Conservation (phyloP, 2,113 vertebrate species). For the Oenanthe oenanthe region DNA sequence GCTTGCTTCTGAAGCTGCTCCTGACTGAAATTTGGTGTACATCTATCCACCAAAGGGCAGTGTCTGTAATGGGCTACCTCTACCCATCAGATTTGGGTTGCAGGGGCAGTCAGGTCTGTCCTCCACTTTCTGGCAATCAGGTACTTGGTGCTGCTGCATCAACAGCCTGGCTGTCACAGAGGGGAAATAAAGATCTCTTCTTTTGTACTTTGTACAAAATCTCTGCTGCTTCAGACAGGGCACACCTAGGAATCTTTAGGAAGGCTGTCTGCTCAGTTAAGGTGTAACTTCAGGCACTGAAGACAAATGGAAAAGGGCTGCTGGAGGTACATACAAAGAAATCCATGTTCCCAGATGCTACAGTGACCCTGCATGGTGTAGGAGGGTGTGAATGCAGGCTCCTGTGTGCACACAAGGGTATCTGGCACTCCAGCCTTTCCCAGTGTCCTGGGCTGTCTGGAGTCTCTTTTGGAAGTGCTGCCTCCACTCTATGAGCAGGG, state of each 20-base stretch:
- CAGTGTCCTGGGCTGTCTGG: not conserved
- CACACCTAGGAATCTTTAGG: not conserved
- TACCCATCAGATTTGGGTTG: not conserved
- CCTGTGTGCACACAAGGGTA: not conserved
- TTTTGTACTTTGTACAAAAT: not conserved
- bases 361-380: not conserved
- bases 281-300: not conserved
- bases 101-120: not conserved
- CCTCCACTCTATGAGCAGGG: not conserved
- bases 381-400: not conserved
- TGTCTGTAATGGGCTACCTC: not conserved
- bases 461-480: not conserved
- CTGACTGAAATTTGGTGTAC: not conserved
- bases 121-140: not conserved
- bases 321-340: not conserved
- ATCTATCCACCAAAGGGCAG: too few relatives aligned
- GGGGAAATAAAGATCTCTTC: not conserved
- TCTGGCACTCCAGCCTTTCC: not conserved
- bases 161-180: rapidly evolving
- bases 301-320: not conserved
- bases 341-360: not conserved
- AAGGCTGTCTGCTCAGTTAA: not conserved
- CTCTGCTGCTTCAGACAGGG: not conserved
- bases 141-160: not conserved
- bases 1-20: not conserved